phyloP scores from a whole-genome alignment of 2,797 vertebrate genomes.

The Hoplostethus mediterraneus region DNA sequence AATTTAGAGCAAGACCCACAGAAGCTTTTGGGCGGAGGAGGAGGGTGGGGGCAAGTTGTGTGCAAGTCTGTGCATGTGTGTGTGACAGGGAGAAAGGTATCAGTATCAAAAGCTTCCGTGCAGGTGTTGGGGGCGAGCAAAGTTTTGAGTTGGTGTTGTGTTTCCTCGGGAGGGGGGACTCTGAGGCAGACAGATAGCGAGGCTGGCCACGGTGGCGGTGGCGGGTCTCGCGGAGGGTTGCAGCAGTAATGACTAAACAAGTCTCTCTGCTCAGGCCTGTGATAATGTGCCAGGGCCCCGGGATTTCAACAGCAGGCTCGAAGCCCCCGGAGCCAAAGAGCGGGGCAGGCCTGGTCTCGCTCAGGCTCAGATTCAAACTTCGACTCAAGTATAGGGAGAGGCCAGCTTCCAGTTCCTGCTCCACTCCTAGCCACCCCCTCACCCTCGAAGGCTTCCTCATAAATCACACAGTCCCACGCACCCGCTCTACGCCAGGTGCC shows the following conservation, averaged over 20 bases:
- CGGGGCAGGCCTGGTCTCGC: slow-evolving; percentile 81
- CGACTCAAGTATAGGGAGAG: slow-evolving; percentile 78
- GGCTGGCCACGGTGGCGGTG: slow-evolving; percentile 30
- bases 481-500: slow-evolving; percentile 46
- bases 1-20: slow-evolving; percentile 4
- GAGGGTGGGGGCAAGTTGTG: slow-evolving; percentile 5
- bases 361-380: slow-evolving; percentile 52
- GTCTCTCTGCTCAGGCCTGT: slow-evolving; percentile 61
- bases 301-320: slow-evolving; percentile 65
- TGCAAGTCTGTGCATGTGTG: neutral
- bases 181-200: slow-evolving; percentile 39
- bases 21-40: neutral
- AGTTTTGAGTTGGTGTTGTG: slow-evolving; percentile 24
- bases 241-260: slow-evolving; percentile 66
- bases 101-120: slow-evolving; percentile 23
- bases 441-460: slow-evolving; percentile 61
- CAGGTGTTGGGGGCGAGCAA: slow-evolving; percentile 36
- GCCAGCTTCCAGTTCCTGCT: slow-evolving; percentile 56
- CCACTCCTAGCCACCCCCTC: slow-evolving; percentile 50
- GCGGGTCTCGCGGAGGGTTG: slow-evolving; percentile 34
- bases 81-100: slow-evolving; percentile 10
- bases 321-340: slow-evolving; percentile 69
- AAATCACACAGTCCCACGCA: slow-evolving; percentile 54
- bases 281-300: slow-evolving; percentile 65
- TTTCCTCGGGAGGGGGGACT: slow-evolving; percentile 36